phyloP scores from a whole-genome alignment of 2,113 vertebrate genomes.

The Copsychus sechellarum region DNA sequence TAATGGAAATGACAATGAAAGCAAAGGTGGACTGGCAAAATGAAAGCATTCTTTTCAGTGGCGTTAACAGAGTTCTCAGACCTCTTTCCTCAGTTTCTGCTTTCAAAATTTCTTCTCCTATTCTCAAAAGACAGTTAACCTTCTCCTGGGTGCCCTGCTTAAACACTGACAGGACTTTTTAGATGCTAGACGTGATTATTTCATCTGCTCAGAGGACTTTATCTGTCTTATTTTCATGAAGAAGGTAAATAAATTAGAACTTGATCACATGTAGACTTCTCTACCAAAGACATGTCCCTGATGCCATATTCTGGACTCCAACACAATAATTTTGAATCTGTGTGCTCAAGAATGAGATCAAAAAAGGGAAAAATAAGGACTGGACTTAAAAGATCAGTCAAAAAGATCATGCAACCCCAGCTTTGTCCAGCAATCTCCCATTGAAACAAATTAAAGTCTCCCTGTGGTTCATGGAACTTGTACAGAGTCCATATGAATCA shows the following conservation, averaged over 20 bases:
- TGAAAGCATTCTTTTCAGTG: neutral
- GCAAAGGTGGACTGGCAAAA: neutral
- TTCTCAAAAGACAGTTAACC: neutral
- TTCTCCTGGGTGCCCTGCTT: neutral
- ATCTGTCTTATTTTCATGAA: neutral
- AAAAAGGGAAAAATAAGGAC: neutral
- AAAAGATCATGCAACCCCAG: neutral
- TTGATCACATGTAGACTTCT: neutral
- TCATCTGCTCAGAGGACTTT: neutral
- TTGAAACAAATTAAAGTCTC: neutral
- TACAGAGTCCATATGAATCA: neutral
- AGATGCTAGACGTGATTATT: neutral
- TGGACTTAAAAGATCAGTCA: neutral
- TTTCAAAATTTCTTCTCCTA: neutral
- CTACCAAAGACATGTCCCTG: neutral
- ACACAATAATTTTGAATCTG: neutral
- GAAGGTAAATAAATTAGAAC: neutral
- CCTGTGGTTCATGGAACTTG: neutral
- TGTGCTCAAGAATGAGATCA: neutral
- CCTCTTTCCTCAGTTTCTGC: neutral
- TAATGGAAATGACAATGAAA: conserved; percentile 49
- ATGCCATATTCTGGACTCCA: neutral
- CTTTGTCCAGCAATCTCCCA: neutral
- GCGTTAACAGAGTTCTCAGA: neutral
- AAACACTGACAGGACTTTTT: neutral